Evolutionary conservation across 2,888 invertebrate species (phyloP).

Genomic region (Synanthedon myopaeformis): DNA sequence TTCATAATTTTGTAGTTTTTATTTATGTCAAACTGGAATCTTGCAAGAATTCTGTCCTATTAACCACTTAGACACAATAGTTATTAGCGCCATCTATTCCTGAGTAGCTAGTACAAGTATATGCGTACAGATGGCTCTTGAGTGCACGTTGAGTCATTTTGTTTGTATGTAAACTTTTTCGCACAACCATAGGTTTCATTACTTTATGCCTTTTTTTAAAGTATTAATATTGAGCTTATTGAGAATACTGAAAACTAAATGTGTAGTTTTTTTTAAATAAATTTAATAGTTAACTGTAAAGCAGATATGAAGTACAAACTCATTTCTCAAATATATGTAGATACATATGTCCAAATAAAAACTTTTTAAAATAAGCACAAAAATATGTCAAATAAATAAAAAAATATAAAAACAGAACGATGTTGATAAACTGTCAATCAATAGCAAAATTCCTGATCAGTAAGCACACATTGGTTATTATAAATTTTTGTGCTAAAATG

Average conservation of each 20-base stretch:
- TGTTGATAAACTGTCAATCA: conserved; percentile 24
- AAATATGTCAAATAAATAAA: conserved; percentile 21
- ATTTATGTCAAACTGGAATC: too few species aligned
- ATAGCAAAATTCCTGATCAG: conserved; percentile 23
- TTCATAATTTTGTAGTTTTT: too few species aligned
- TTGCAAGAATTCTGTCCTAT: too few species aligned
- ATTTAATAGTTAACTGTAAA: too few species aligned
- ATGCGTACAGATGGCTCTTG: conserved; percentile 31
- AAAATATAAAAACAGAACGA: conserved; percentile 48
- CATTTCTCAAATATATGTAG: too few species aligned
- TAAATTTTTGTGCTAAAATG: conserved; percentile 42
- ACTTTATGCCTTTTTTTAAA: too few species aligned
- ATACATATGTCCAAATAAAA: too few species aligned
- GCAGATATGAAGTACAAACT: too few species aligned
- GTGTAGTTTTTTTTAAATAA: too few species aligned
- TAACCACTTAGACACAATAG: not conserved
- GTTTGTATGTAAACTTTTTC: not conserved
- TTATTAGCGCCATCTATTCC: conserved; percentile 34
- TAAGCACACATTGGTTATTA: conserved; percentile 13
- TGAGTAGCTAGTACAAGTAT: conserved; percentile 34
- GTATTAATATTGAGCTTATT: too few species aligned
- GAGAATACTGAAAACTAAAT: too few species aligned
- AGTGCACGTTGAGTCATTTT: not conserved
- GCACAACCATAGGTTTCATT: not conserved
- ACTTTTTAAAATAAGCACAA: not conserved